Base-by-base conservation (phyloP, 2,888 invertebrate genomes). In the Axea sp. region DNA sequence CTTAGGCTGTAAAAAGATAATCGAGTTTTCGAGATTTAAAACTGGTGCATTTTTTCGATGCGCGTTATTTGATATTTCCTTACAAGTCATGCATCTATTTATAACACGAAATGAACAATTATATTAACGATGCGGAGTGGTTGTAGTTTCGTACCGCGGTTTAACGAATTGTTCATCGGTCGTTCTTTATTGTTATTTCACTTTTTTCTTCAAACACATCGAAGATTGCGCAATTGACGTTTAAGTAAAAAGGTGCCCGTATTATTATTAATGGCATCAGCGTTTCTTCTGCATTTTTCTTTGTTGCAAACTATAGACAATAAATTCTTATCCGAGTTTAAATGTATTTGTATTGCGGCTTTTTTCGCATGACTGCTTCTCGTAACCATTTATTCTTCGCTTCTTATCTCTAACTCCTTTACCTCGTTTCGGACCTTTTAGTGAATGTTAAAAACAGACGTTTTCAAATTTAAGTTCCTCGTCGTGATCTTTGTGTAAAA, bases 291-390 rank as follows among this genome's bases (percentile, higher is more conserved):
- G 15, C 5, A 19, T 24, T n/a, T 14, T 39, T 15, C 24, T 24
- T 24, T 28, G 26, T 26, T 14, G 11, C 9, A n/a, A 8, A 1
- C 5, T n/a, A 12, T 6, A 17, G 22, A 24, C 24, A 53, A 37
- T 37, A 2, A 5, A 26, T 17, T 26, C 17, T 53, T 53, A 39
- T 53, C 37, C 37, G 14, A 26, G 28, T 26, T 8, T 60, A 49
- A 55, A 57, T 57, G 65, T 71, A 76, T 73, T 76, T 76, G 76
- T 76, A 74, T 74, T 71, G 77, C 73, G 76, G 59, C 33, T 57
- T 59, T 47, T 57, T 51, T 57, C 51, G 51, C 73, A 51, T 47
- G 55, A 64, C 47, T 31, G 51, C 31, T 19, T n/a, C 30, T 2
- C 17, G 47, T 47, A 47, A 47, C 31, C 31, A 31, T 47, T 47